Percentiles rank a stretch among this genome's conserved stretches.
Evolutionary conservation across 2,888 invertebrate species (phyloP).

Genomic region (Omphaloscelis lunosa): DNA sequence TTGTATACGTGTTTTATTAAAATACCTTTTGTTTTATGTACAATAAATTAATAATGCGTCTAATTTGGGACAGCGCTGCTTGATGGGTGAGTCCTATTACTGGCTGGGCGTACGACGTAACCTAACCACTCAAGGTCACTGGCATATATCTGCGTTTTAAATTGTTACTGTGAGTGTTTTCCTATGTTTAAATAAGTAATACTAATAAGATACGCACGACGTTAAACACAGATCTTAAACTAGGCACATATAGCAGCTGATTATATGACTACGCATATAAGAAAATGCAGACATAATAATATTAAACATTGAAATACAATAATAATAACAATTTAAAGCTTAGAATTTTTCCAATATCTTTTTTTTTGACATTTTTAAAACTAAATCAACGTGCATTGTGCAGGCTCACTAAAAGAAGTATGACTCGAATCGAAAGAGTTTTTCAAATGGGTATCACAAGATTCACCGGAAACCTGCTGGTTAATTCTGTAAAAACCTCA

Average conservation of each 20-base stretch:
- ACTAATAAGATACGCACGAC: background rate
- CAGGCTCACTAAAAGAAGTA: background rate
- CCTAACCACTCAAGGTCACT: too few species aligned
- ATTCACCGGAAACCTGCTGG: constrained; percentile 21
- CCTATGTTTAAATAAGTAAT: background rate
- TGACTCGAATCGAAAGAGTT: constrained; percentile 1
- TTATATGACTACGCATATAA: too few species aligned
- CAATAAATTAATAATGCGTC: too few species aligned
- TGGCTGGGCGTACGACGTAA: too few species aligned
- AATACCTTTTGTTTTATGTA: too few species aligned
- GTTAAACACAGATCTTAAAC: background rate
- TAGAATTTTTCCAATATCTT: background rate
- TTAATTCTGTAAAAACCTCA: background rate
- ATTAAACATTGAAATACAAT: background rate
- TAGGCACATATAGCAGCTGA: background rate
- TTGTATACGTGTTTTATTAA: too few species aligned
- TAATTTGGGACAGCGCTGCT: too few species aligned
- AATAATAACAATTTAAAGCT: constrained; percentile 14
- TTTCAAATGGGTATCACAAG: constrained; percentile 32
- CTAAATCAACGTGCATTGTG: constrained; percentile 12
- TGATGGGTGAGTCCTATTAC: too few species aligned
- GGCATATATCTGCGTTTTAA: background rate
- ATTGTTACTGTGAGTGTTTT: background rate
- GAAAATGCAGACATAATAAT: background rate
- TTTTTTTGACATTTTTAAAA: constrained; percentile 3